These are phyloP conservation scores for Electrona antarctica DNA, from an alignment of 2,113 vertebrate species.

Conservation along the genomic window DNA sequence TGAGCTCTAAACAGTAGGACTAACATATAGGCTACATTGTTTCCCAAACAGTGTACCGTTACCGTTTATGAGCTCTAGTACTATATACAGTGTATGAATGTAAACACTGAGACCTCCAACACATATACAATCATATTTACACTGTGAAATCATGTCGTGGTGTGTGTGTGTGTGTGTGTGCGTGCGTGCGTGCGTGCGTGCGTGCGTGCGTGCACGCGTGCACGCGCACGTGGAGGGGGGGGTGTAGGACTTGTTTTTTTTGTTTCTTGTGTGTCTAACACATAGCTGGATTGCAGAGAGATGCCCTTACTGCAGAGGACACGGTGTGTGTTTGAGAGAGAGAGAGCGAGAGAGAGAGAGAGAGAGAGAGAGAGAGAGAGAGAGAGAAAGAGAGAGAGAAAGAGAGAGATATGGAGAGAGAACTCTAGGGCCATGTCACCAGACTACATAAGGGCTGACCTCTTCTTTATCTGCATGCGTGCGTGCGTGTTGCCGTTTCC, in stretches of 20 bases:
- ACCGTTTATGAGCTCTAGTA: too few relatives aligned
- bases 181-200: neutral
- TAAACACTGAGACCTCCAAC: too few relatives aligned
- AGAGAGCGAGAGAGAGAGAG: neutral
- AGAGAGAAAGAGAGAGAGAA: neutral
- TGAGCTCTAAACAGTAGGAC: too few relatives aligned
- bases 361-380: neutral
- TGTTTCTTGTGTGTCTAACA: neutral
- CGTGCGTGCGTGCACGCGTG: conserved; percentile 2
- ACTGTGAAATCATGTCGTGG: too few relatives aligned
- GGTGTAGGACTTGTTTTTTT: neutral
- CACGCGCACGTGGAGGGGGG: neutral
- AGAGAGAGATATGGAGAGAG: neutral
- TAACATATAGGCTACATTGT: too few relatives aligned
- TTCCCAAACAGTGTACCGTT: too few relatives aligned
- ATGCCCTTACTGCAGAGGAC: neutral
- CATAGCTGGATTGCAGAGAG: conserved; percentile 5
- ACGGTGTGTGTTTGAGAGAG: neutral
- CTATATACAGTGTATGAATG: too few relatives aligned
- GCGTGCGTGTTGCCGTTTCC: conserved; percentile 3
- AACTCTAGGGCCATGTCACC: conserved; percentile 36
- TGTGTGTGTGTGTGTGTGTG: too few relatives aligned
- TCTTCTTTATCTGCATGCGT: conserved; percentile 56
- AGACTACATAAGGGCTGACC: conserved; percentile 70
- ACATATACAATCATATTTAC: too few relatives aligned